These are phyloP conservation scores for Hyaena hyaena DNA, from an alignment of 2,113 vertebrate genomes.

Conservation along the genomic window DNA sequence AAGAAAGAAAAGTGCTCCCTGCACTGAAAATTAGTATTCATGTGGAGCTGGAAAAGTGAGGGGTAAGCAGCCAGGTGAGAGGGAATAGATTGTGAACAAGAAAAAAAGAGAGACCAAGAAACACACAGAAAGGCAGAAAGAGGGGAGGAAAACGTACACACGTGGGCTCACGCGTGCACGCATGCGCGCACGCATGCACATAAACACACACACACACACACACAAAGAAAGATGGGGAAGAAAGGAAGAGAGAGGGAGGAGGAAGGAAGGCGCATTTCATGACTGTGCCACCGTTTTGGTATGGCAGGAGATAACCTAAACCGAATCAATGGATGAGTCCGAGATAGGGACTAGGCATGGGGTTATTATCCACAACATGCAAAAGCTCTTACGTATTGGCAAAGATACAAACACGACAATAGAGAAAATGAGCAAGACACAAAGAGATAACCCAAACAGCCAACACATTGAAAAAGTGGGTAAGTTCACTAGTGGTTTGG, in stretches of 20 bases:
- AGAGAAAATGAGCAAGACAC: neutral
- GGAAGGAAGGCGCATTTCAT: neutral
- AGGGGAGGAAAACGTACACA: fast-evolving
- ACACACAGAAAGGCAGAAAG: neutral
- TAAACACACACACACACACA: no score
- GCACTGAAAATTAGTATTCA: neutral
- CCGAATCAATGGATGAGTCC: neutral
- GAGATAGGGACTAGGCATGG: neutral
- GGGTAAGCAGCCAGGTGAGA: neutral
- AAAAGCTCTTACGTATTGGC: neutral
- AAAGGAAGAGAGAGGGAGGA: neutral
- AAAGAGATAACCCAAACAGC: neutral
- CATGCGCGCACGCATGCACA: no score
- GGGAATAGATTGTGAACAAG: neutral
- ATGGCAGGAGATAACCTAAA: neutral
- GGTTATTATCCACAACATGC: neutral
- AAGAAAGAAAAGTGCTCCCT: neutral
- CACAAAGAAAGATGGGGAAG: neutral
- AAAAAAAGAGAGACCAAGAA: neutral
- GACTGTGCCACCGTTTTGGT: neutral
- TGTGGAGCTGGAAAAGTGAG: neutral
- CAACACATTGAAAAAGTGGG: neutral
- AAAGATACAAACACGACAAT: neutral
- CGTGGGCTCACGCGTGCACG: no score
- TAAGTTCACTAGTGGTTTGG: neutral